Evolutionary conservation across 1,140 invertebrate genomes (phyloP).

Genomic region (Sarcophaga bullata): DNA sequence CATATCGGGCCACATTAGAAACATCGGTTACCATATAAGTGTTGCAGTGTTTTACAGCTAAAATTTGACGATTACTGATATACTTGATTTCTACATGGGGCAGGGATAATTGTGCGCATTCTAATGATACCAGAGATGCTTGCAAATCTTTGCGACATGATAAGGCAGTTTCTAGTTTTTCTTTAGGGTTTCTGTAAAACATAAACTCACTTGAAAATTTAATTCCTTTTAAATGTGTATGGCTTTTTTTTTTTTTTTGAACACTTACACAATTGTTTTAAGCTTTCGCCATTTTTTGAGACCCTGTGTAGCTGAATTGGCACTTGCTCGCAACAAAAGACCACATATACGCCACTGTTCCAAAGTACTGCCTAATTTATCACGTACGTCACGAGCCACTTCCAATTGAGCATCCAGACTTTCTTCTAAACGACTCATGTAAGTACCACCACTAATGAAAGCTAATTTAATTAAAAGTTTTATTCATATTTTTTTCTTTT

Average conservation of each 20-base stretch:
- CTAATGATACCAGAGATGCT: constrained; percentile 57
- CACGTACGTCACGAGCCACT: constrained; percentile 58
- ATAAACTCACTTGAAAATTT: background rate
- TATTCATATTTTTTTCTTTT: background rate
- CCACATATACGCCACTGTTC: constrained; percentile 65
- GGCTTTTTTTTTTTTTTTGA: background rate
- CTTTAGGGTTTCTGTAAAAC: constrained; percentile 53
- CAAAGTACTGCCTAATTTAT: constrained; percentile 59
- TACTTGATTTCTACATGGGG: constrained; percentile 62
- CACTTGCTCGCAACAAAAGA: constrained; percentile 52
- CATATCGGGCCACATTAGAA: constrained; percentile 56
- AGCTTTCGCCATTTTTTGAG: constrained; percentile 57
- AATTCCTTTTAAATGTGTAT: too few relatives aligned
- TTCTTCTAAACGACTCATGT: constrained; percentile 61
- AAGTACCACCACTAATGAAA: constrained; percentile 60
- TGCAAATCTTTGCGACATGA: constrained; percentile 59
- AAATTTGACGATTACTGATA: constrained; percentile 59
- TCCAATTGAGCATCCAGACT: constrained; percentile 60
- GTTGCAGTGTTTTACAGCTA: constrained; percentile 61
- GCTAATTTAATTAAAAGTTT: constrained; percentile 43
- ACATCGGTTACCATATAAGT: constrained; percentile 63
- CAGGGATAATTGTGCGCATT: constrained; percentile 59
- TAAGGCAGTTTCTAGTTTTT: constrained; percentile 55
- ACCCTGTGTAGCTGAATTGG: constrained; percentile 57
- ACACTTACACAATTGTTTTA: constrained; percentile 50